Evolutionary conservation across 2,888 invertebrate species (phyloP).

Genomic region (Nephrotoma guestfalica): DNA sequence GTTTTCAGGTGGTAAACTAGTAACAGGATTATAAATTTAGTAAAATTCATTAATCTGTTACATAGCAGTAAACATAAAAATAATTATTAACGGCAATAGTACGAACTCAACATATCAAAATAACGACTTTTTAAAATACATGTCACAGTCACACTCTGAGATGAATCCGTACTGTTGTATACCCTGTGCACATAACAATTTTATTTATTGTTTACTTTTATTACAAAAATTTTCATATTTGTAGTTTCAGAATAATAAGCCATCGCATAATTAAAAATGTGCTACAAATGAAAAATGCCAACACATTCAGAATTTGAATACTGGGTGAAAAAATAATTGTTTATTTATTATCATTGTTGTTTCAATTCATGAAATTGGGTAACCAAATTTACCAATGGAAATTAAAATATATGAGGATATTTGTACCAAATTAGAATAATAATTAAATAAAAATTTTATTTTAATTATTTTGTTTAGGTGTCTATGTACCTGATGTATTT

Average conservation of each 20-base stretch:
- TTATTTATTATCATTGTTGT: neutral
- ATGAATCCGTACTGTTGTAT: neutral
- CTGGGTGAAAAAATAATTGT: neutral
- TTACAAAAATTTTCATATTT: neutral
- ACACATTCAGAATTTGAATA: neutral
- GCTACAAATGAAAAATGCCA: neutral
- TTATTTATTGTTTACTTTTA: neutral
- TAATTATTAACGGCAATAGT: too few relatives aligned
- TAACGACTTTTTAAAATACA: neutral
- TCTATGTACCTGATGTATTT: too few relatives aligned
- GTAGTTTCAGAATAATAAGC: neutral
- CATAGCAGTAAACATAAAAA: too few relatives aligned
- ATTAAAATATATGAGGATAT: neutral
- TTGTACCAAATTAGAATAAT: neutral
- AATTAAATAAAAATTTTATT: neutral
- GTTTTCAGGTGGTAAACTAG: too few relatives aligned
- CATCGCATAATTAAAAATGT: neutral
- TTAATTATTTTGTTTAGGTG: too few relatives aligned
- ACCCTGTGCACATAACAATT: neutral
- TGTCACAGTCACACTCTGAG: neutral
- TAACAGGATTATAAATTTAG: too few relatives aligned
- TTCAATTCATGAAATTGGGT: neutral
- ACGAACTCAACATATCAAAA: too few relatives aligned
- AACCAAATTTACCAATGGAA: neutral
- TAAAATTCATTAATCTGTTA: too few relatives aligned